Percentiles rank a stretch among this genome's conserved stretches.
These are phyloP conservation scores for Poliocrania exsul DNA, from an alignment of 2,797 vertebrate species.

Conservation along the genomic window DNA sequence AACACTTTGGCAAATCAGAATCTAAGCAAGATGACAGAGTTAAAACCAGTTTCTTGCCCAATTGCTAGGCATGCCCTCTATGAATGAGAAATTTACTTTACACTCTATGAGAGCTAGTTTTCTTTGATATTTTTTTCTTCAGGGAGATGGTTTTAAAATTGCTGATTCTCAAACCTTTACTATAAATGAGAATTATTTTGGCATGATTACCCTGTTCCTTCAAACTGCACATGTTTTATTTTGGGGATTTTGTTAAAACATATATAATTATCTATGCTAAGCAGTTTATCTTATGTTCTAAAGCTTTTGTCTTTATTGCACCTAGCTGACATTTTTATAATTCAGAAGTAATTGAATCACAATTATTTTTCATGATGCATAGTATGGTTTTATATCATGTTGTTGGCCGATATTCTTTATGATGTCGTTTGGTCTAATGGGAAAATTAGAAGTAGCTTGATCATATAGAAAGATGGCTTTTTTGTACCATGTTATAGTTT, in stretches of 20 bases:
- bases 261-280: constrained; percentile 71
- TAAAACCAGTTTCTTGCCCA: background rate
- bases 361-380: constrained; percentile 82
- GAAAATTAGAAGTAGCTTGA: constrained; percentile 77
- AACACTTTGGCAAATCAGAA: background rate
- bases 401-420: constrained; percentile 78
- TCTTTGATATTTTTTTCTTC: background rate
- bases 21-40: background rate
- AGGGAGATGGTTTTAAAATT: background rate
- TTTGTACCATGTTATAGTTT: constrained; percentile 69
- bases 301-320: constrained; percentile 71
- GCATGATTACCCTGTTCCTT: constrained; percentile 53
- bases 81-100: background rate
- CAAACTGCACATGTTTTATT: constrained; percentile 56
- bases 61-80: background rate
- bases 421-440: constrained; percentile 75
- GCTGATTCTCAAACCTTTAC: constrained; percentile 7
- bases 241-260: constrained; percentile 57
- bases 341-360: constrained; percentile 76
- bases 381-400: constrained; percentile 74
- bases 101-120: background rate
- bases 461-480: constrained; percentile 67
- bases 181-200: constrained; percentile 26
- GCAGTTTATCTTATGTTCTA: constrained; percentile 70
- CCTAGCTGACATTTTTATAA: constrained; percentile 74